A percentile compares a stretch with the other conserved stretches of the same genome.
phyloP scores from a whole-genome alignment of 2,888 invertebrate genomes.

The Tetranychus piercei region DNA sequence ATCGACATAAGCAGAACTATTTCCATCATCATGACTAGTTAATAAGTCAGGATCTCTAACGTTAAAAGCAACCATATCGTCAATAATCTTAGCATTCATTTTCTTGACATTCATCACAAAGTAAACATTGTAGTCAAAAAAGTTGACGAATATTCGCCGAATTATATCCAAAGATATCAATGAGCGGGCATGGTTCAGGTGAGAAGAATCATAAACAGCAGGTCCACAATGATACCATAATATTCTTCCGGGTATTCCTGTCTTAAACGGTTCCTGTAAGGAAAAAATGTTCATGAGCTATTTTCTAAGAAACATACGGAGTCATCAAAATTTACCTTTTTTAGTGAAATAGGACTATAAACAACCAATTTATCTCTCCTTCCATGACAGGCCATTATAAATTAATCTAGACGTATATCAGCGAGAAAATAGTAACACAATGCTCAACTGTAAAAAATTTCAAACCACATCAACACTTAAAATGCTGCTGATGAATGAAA shows the following conservation, averaged over 20 bases:
- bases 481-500: too few relatives aligned
- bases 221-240: constrained; percentile 98
- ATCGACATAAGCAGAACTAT: constrained; percentile 77
- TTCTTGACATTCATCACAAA: constrained; percentile 99
- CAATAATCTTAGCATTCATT: constrained; percentile 96
- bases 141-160: constrained; percentile 64
- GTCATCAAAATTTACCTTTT: too few relatives aligned
- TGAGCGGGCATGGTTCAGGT: constrained; percentile 99
- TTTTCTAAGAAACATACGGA: too few relatives aligned
- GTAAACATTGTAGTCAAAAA: constrained; percentile 77
- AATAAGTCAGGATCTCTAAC: constrained; percentile 82
- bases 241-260: constrained; percentile 59
- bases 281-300: background rate
- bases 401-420: background rate
- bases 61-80: constrained; percentile 83
- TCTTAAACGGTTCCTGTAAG: constrained; percentile 55
- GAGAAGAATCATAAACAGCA: constrained; percentile 96
- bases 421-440: too few relatives aligned
- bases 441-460: background rate
- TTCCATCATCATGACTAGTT: constrained; percentile 82
- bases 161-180: constrained; percentile 97
- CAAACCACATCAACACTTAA: background rate
- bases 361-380: background rate
- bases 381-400: background rate
- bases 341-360: background rate